Conservation (phyloP, 2,113 vertebrate species). For the Anarhynchus alexandrinus region DNA sequence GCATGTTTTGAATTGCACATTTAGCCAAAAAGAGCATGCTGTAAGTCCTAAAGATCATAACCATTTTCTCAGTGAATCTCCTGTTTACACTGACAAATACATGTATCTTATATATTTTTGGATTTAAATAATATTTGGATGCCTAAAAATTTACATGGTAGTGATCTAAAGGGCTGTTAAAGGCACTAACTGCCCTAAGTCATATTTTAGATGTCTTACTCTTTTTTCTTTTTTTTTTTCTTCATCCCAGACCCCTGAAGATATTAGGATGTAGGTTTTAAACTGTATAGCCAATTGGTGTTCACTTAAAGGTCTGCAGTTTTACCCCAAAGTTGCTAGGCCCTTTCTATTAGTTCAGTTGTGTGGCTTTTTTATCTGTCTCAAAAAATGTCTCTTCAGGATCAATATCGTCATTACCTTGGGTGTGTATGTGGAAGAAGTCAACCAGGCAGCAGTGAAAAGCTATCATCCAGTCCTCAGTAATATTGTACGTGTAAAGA, state of each 20-base stretch:
- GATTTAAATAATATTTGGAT: neutral
- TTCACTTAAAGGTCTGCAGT: conserved; percentile 22
- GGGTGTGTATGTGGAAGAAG: conserved; percentile 65
- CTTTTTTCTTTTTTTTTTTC: neutral
- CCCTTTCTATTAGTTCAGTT: conserved; percentile 56
- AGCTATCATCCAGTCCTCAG: conserved; percentile 75
- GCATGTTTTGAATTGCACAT: conserved; percentile 73
- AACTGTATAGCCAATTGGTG: conserved; percentile 16
- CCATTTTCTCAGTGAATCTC: neutral
- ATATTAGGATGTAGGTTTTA: conserved; percentile 38
- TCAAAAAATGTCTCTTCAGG: conserved; percentile 69
- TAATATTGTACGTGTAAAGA: conserved; percentile 75
- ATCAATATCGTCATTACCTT: conserved; percentile 77
- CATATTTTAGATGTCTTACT: conserved; percentile 6
- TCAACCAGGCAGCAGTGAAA: conserved; percentile 74
- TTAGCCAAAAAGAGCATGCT: conserved; percentile 59
- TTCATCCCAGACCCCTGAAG: neutral
- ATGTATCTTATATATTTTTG: neutral
- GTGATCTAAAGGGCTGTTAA: neutral
- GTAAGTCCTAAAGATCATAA: conserved; percentile 30
- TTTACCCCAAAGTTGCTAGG: conserved; percentile 55
- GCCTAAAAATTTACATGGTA: neutral
- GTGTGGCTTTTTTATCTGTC: conserved; percentile 64
- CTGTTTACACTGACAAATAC: conserved; percentile 4
- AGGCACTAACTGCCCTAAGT: neutral